Percentiles rank a stretch among this genome's conserved stretches.
Evolutionary conservation across 2,888 invertebrate species (phyloP).

Genomic region (Eurytoma californica): DNA sequence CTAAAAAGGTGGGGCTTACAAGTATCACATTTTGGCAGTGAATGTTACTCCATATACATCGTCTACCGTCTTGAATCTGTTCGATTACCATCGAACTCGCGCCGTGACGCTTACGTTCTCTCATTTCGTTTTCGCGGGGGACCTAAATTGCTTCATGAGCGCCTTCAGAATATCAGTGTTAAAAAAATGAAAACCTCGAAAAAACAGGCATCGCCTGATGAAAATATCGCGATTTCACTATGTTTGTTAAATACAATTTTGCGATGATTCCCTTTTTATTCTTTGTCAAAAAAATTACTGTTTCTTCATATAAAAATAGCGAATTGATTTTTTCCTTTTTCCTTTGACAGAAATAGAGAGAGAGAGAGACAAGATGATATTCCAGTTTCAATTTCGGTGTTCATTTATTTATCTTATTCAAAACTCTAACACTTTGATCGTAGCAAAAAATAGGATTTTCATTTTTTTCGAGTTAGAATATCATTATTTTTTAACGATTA

Average conservation of each 20-base stretch:
- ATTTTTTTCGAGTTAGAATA: conserved; percentile 10
- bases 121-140: background rate
- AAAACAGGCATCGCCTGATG: background rate
- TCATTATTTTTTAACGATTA: conserved; percentile 24
- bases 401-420: conserved; percentile 21
- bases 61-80: background rate
- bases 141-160: background rate
- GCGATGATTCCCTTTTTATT: background rate
- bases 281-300: conserved; percentile 36
- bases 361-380: conserved; percentile 11
- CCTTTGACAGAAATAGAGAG: background rate
- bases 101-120: background rate
- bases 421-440: conserved; percentile 26
- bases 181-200: background rate
- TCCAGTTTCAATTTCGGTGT: conserved; percentile 14
- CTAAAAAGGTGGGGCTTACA: conserved; percentile 66
- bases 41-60: conserved; percentile 60
- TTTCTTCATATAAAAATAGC: conserved; percentile 47
- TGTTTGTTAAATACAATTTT: conserved; percentile 17
- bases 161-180: background rate
- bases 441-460: conserved; percentile 50
- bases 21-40: conserved; percentile 75
- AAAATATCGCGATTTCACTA: background rate
- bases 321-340: background rate
- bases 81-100: background rate